Evolutionary conservation across 1,140 invertebrate species (phyloP).

Genomic region (Apis laboriosa): DNA sequence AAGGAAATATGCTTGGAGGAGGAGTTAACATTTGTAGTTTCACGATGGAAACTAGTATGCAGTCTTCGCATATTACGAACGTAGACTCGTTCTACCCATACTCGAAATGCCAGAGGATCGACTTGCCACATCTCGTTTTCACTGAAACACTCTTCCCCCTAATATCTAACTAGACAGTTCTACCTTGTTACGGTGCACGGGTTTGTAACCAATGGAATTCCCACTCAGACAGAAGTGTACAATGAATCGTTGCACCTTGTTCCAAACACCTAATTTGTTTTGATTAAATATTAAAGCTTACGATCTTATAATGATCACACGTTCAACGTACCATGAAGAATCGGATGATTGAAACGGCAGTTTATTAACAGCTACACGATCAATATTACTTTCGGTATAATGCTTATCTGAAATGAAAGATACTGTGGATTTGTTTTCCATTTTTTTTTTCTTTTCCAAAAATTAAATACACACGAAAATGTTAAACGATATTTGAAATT

Average conservation of each 20-base stretch:
- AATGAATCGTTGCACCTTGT: constrained; percentile 4
- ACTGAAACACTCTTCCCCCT: not conserved
- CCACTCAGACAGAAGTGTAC: constrained; percentile 1
- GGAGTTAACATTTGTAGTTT: too few species aligned
- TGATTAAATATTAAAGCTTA: constrained; percentile 24
- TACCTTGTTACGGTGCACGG: constrained; percentile 10
- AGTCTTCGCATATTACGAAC: too few species aligned
- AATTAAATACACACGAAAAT: too few species aligned
- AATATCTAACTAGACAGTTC: constrained; percentile 13
- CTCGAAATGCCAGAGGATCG: not conserved
- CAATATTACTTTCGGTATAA: constrained; percentile 36
- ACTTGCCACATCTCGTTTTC: constrained; percentile 9
- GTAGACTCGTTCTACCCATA: not conserved
- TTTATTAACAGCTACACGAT: constrained; percentile 22
- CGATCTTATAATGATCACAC: not conserved
- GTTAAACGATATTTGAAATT: too few species aligned
- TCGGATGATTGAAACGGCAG: constrained; percentile 4
- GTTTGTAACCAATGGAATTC: not conserved
- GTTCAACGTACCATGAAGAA: constrained; percentile 21
- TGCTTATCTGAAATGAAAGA: too few species aligned
- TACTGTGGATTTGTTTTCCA: too few species aligned
- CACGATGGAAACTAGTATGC: too few species aligned
- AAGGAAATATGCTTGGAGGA: not conserved
- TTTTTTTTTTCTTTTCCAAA: too few species aligned
- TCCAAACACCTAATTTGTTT: constrained; percentile 23